Evolutionary conservation across 2,113 vertebrate species (phyloP).

Genomic region (Corvus cornix): DNA sequence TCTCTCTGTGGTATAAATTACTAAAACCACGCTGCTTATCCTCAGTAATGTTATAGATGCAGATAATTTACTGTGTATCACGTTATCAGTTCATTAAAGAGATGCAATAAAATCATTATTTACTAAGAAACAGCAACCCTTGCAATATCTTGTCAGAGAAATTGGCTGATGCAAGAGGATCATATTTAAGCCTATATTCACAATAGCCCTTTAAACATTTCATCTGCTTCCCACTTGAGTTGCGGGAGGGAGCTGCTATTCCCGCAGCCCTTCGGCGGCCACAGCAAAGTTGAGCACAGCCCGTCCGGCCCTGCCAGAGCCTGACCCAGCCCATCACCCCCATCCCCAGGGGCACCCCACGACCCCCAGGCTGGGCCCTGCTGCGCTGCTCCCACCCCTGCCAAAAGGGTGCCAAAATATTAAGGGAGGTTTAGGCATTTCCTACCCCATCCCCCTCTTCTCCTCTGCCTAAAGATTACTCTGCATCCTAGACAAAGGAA

Average conservation of each 20-base stretch:
- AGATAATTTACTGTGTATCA: constrained; percentile 55
- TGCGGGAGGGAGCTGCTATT: not conserved
- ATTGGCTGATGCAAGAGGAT: constrained; percentile 40
- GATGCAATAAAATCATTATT: constrained; percentile 48
- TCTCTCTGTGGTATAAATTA: constrained; percentile 55
- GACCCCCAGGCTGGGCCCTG: accelerated
- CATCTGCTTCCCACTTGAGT: constrained; percentile 12
- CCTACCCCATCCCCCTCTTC: constrained; percentile 38
- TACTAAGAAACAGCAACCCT: constrained; percentile 51
- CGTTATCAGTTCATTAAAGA: constrained; percentile 57
- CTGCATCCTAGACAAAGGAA: constrained; percentile 92
- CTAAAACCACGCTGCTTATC: constrained; percentile 57
- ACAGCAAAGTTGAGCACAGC: not conserved
- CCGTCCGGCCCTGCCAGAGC: not conserved
- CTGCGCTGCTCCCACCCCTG: accelerated
- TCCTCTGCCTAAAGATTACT: constrained; percentile 83
- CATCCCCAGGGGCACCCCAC: not conserved
- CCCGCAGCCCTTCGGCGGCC: not conserved
- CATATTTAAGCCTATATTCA: constrained; percentile 41
- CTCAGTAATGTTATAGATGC: constrained; percentile 47
- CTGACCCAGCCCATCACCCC: not conserved
- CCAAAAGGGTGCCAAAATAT: constrained; percentile 56
- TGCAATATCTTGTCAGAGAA: constrained; percentile 49
- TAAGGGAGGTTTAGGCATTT: constrained; percentile 65
- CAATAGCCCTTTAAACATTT: constrained; percentile 28